These are phyloP conservation scores for Girardinus metallicus DNA, from an alignment of 2,797 vertebrate genomes.

Conservation along the genomic window DNA sequence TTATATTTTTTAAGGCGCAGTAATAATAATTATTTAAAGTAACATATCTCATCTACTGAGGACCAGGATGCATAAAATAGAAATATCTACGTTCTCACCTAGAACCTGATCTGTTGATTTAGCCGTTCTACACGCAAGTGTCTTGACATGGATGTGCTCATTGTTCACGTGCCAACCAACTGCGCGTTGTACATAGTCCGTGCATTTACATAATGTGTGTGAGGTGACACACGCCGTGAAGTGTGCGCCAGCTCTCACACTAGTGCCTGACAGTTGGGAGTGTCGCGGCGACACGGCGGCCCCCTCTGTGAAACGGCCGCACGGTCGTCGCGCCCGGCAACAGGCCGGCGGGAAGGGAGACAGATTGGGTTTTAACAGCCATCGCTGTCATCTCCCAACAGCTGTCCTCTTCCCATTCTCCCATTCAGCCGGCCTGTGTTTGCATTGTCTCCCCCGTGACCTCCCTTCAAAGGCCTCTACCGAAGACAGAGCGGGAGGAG, in stretches of 20 bases:
- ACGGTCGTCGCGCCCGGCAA: conserved; percentile 59
- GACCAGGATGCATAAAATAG: neutral
- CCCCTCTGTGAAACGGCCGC: conserved; percentile 59
- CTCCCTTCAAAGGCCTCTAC: conserved; percentile 72
- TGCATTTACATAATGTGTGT: conserved; percentile 45
- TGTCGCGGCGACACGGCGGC: conserved; percentile 70
- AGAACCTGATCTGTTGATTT: conserved; percentile 9
- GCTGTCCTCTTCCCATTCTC: conserved; percentile 85
- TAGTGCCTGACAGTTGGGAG: conserved; percentile 75
- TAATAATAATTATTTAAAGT: neutral
- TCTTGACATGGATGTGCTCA: conserved; percentile 12
- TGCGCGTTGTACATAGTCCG: conserved; percentile 35
- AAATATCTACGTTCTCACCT: neutral
- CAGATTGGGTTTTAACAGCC: conserved; percentile 85
- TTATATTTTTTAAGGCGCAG: neutral
- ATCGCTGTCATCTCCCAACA: conserved; percentile 87
- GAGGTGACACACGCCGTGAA: conserved; percentile 53
- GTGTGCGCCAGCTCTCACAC: conserved; percentile 63
- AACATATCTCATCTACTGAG: neutral
- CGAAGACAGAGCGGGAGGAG: conserved; percentile 44
- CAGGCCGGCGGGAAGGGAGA: conserved; percentile 82
- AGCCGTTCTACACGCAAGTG: conserved; percentile 18
- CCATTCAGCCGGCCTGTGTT: conserved; percentile 82
- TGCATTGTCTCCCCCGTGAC: conserved; percentile 83
- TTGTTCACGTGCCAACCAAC: conserved; percentile 45